Percentiles rank a stretch among this genome's conserved stretches.
These are phyloP conservation scores for Psephotus haematonotus DNA, from an alignment of 2,113 vertebrate genomes.

Conservation along the genomic window DNA sequence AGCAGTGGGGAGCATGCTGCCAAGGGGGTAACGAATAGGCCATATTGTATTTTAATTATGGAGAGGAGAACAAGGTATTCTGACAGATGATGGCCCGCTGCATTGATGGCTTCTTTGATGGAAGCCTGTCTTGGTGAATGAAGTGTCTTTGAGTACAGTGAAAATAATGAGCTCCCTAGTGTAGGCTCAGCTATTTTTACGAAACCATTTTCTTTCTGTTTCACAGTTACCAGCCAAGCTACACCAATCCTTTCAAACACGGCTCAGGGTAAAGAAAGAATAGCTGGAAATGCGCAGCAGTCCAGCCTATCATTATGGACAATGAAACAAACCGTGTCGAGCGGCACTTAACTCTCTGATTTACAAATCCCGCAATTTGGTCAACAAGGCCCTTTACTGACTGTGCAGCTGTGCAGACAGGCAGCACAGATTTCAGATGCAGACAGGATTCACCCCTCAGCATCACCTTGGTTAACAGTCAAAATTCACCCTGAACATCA, in stretches of 20 bases:
- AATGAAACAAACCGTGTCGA: not conserved
- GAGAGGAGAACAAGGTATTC: constrained; percentile 9
- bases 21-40: not conserved
- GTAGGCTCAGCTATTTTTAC: constrained; percentile 52
- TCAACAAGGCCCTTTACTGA: not conserved
- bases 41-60: constrained; percentile 7
- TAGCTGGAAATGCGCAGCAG: not conserved
- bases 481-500: not conserved
- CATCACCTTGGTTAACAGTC: not conserved
- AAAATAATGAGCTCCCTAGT: constrained; percentile 67
- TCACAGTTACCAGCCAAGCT: not conserved
- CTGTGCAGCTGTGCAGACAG: not conserved
- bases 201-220: constrained; percentile 19
- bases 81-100: constrained; percentile 22
- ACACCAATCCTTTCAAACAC: not conserved
- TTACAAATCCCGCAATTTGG: not conserved
- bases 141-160: not conserved
- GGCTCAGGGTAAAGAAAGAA: not conserved
- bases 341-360: not conserved
- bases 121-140: constrained; percentile 41
- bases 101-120: constrained; percentile 34
- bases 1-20: not conserved
- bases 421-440: not conserved
- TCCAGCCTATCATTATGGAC: not conserved
- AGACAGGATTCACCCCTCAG: not conserved